phyloP scores from a whole-genome alignment of 2,888 invertebrate genomes.

The Clusia tigrina region DNA sequence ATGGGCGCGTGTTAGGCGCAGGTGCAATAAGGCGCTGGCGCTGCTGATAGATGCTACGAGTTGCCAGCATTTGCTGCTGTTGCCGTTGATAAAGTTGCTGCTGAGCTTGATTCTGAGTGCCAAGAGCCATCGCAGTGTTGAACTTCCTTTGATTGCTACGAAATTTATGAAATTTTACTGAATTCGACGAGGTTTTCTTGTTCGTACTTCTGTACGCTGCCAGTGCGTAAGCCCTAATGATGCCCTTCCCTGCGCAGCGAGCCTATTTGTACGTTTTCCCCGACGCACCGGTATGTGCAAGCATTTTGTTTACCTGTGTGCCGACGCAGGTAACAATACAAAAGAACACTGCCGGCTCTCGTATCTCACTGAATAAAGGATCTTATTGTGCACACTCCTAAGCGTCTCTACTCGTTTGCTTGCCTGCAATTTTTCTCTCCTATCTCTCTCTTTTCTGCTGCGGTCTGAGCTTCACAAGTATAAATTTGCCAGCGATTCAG shows the following conservation, averaged over 20 bases:
- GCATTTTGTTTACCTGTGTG: conserved; percentile 29
- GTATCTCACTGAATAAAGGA: conserved; percentile 3
- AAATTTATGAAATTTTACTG: conserved; percentile 12
- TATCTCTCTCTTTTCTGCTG: neutral
- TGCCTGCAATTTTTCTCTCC: neutral
- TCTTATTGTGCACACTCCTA: conserved; percentile 1
- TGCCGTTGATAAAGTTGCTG: conserved; percentile 29
- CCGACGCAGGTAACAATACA: conserved; percentile 28
- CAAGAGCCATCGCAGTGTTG: conserved; percentile 45
- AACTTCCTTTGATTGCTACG: conserved; percentile 4
- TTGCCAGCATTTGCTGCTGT: neutral
- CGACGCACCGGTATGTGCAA: conserved; percentile 23
- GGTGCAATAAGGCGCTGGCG: conserved; percentile 34
- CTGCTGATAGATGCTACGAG: conserved; percentile 18
- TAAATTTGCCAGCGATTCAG: neutral
- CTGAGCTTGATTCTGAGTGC: conserved; percentile 42
- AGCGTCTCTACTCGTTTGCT: conserved; percentile 5
- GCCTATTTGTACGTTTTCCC: conserved; percentile 54
- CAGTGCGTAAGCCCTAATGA: conserved; percentile 59
- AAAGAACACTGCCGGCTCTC: conserved; percentile 25
- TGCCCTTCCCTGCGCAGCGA: conserved; percentile 59
- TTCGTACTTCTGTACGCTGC: conserved; percentile 33
- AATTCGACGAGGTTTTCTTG: neutral
- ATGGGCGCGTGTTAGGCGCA: conserved; percentile 20
- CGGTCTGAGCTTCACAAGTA: neutral